phyloP scores from a whole-genome alignment of 2,797 vertebrate species.

The Capromys pilorides region DNA sequence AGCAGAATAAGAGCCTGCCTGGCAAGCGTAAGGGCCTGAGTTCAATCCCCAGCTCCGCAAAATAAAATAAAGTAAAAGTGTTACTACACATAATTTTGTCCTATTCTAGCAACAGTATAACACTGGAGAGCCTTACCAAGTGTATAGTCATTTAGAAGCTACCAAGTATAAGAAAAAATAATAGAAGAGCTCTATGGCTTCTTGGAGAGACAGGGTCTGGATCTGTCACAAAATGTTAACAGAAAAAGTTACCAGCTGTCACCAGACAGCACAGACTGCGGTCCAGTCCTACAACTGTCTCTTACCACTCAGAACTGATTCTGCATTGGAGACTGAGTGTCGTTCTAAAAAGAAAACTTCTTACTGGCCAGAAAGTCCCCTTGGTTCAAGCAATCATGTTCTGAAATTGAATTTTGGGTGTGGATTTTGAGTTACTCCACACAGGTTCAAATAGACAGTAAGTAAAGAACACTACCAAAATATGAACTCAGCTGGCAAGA shows the following conservation, averaged over 20 bases:
- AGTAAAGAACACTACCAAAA: not conserved
- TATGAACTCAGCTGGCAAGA: not conserved
- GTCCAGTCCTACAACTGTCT: not conserved
- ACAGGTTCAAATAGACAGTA: not conserved
- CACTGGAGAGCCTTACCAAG: not conserved
- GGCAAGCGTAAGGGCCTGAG: too few species aligned
- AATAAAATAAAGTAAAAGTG: not conserved
- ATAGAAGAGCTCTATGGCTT: not conserved
- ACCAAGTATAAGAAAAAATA: not conserved
- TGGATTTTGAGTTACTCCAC: not conserved
- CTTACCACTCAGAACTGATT: not conserved
- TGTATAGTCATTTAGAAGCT: not conserved
- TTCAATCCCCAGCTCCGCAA: too few species aligned
- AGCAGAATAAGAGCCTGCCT: too few species aligned
- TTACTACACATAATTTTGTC: not conserved
- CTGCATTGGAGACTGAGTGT: not conserved
- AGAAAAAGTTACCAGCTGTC: not conserved
- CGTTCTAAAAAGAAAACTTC: not conserved
- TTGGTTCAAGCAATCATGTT: not conserved
- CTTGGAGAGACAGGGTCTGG: not conserved
- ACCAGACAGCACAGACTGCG: not conserved
- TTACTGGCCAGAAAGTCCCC: not conserved
- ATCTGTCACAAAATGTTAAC: not conserved
- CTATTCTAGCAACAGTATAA: not conserved
- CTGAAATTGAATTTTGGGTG: not conserved